Evolutionary conservation across 2,888 invertebrate genomes (phyloP).

Genomic region (Drosophila koepferae): DNA sequence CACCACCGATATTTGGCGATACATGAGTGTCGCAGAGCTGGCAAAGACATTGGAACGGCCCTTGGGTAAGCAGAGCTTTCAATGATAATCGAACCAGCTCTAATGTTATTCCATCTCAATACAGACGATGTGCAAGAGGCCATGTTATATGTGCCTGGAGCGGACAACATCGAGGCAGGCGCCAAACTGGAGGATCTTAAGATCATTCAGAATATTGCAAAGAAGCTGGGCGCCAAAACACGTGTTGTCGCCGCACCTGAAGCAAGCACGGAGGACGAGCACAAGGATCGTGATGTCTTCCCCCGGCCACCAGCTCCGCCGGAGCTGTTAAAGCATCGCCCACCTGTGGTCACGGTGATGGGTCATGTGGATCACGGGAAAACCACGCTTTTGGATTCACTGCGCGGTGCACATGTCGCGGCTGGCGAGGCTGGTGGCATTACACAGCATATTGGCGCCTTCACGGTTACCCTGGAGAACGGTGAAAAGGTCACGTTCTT

Average conservation of each 20-base stretch:
- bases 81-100: neutral
- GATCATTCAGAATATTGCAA: slow-evolving; percentile 89
- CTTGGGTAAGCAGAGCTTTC: slow-evolving; percentile 86
- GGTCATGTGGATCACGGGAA: slow-evolving; percentile 99
- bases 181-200: slow-evolving; percentile 88
- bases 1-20: slow-evolving; percentile 89
- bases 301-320: slow-evolving; percentile 89
- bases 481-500: slow-evolving; percentile 95
- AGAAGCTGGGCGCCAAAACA: slow-evolving; percentile 89
- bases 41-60: slow-evolving; percentile 88
- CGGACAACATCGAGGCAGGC: slow-evolving; percentile 86
- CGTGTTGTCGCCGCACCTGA: slow-evolving; percentile 86
- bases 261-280: slow-evolving; percentile 53
- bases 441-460: slow-evolving; percentile 99
- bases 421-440: slow-evolving; percentile 98
- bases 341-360: slow-evolving; percentile 99
- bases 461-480: slow-evolving; percentile 90
- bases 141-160: slow-evolving; percentile 88
- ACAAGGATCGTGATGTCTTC: slow-evolving; percentile 86
- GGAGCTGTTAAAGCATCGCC: slow-evolving; percentile 89
- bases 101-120: neutral
- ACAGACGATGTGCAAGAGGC: slow-evolving; percentile 90
- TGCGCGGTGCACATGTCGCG: slow-evolving; percentile 94
- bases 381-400: slow-evolving; percentile 96
- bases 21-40: slow-evolving; percentile 92